A percentile compares a stretch with the other conserved stretches of the same genome.
phyloP scores from a whole-genome alignment of 2,113 vertebrate species.

The Formicarius rufipectus region DNA sequence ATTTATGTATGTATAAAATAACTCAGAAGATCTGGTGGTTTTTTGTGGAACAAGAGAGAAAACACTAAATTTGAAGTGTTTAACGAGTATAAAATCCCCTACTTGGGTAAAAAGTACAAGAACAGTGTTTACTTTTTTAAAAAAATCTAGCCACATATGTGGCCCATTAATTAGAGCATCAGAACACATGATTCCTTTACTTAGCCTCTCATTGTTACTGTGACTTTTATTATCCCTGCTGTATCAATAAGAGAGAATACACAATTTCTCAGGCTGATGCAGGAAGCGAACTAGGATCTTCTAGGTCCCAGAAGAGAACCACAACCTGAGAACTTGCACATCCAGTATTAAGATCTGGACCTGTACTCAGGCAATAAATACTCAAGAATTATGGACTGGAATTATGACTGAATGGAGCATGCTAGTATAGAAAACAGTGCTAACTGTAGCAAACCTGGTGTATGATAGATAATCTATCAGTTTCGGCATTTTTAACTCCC shows the following conservation, averaged over 20 bases:
- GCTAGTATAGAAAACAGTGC: background rate
- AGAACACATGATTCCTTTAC: background rate
- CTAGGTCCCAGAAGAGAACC: background rate
- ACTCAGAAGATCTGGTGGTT: background rate
- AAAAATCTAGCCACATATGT: background rate
- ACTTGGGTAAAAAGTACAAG: background rate
- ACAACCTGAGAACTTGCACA: background rate
- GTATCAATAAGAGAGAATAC: background rate
- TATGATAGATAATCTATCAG: background rate
- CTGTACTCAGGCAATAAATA: background rate
- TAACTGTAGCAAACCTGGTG: background rate
- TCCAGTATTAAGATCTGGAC: background rate
- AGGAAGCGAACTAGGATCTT: background rate
- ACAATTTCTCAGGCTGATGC: background rate
- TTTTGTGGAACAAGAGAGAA: background rate
- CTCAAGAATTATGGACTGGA: conserved; percentile 9
- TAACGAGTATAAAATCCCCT: background rate
- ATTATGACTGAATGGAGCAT: background rate
- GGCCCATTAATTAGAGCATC: background rate
- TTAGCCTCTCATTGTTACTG: background rate
- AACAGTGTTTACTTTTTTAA: background rate
- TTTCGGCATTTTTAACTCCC: background rate
- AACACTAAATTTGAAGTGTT: background rate
- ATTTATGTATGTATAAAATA: background rate
- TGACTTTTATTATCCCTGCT: background rate